Evolutionary conservation across 2,888 invertebrate species (phyloP), one percentile per base, ranked within the genome.

Genomic region (Andrena marginata): DNA sequence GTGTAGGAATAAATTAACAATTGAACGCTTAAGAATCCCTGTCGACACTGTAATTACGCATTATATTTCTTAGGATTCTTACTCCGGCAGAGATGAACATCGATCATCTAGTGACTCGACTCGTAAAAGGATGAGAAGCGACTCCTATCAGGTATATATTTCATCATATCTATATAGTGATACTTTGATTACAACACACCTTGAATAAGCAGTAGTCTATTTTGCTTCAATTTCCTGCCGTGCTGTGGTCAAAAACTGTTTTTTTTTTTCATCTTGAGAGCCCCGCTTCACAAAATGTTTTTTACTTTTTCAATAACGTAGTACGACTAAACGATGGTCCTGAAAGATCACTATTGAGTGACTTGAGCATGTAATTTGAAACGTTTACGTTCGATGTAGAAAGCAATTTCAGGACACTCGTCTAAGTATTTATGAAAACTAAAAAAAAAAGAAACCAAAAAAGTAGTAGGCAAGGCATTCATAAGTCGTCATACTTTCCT

Each of bases 401-500:
- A 70, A 74, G 65, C 35, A 77, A 72, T 86, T 89, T 87, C 86
- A 86, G 87, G 87, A 86, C 89, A 82, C 79, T 89, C 87, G 89
- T 89, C 76, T 62, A 74, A 74, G 56, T 26, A 74, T 62, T 65
- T 68, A 74, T 16, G 64, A 67, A 78, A 33, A 77, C 67, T 54
- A 35, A 69, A 42, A 54, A 69, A n/a, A 51, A 80, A 10, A n/a
- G 63, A 59, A 77, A 54, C n/a, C 75, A 29, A 63, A 65, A 60
- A 63, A 76, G 63, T 54, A 73, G 73, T 86, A 89, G 86, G 85
- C 85, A 87, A 89, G 89, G 83, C 83, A 92, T 91, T 93, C 87
- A 93, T 88, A 90, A 91, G 90, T 92, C 90, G 90, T 93, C 92
- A 91, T 93, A 89, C 92, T 93, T 93, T 93, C 92, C 93, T 93